A percentile compares a stretch with the other conserved stretches of the same genome.
phyloP scores from a whole-genome alignment of 2,113 vertebrate species.

The Protomyctophum bolini region DNA sequence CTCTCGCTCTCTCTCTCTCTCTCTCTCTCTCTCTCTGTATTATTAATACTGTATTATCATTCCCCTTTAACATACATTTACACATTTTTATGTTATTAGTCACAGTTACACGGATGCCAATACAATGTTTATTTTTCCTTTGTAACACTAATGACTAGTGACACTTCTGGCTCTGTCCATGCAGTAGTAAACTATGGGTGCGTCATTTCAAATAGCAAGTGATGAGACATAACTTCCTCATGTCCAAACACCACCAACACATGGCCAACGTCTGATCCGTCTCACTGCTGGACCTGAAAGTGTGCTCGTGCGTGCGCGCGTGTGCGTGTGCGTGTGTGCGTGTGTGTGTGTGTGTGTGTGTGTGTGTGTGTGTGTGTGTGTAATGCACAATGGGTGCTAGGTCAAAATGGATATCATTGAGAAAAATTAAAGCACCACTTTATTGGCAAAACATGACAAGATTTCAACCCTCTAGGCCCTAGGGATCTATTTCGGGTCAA shows the following conservation, averaged over 20 bases:
- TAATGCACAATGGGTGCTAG: too few relatives aligned
- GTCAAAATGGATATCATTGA: too few relatives aligned
- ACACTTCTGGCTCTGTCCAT: conserved; percentile 21
- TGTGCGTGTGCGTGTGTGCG: not conserved
- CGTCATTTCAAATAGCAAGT: conserved; percentile 44
- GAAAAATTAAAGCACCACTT: too few relatives aligned
- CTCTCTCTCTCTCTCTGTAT: too few relatives aligned
- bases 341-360: conserved; percentile 1
- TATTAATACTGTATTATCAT: not conserved
- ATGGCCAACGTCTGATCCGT: conserved; percentile 16
- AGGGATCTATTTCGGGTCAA: not conserved
- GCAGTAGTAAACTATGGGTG: conserved; percentile 36
- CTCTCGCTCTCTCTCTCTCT: too few relatives aligned
- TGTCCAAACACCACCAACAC: conserved; percentile 32
- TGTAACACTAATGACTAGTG: conserved; percentile 27
- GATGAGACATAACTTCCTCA: conserved; percentile 29
- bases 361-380: conserved; percentile 10
- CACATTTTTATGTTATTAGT: not conserved
- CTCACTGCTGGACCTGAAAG: not conserved
- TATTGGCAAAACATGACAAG: too few relatives aligned
- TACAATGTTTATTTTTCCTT: conserved; percentile 25
- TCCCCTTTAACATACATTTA: not conserved
- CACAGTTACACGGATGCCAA: conserved; percentile 12
- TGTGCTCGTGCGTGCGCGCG: not conserved
- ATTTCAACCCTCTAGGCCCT: too few relatives aligned